Percentiles rank a stretch among this genome's conserved stretches.
Evolutionary conservation across 1,140 invertebrate species (phyloP).

Genomic region (Marisa cornuarietis): DNA sequence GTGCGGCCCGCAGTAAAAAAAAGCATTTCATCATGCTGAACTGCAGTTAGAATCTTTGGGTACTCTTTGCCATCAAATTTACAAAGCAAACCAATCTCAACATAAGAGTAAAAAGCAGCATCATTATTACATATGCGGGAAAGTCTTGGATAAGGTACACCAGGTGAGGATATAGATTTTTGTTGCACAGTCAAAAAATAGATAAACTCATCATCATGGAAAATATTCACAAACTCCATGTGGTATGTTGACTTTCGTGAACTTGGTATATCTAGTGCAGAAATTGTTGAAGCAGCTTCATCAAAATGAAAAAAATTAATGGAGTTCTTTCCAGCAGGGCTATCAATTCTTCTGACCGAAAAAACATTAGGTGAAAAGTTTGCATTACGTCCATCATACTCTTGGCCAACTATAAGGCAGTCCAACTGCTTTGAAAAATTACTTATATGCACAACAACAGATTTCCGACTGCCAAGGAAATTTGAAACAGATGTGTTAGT

Average conservation of each 20-base stretch:
- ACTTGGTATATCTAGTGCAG: slow-evolving; percentile 26
- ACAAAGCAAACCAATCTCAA: slow-evolving; percentile 38
- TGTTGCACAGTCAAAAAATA: slow-evolving; percentile 42
- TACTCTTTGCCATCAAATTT: slow-evolving; percentile 18
- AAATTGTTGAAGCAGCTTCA: slow-evolving; percentile 7
- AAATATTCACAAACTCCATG: slow-evolving; percentile 37
- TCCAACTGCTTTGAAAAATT: background rate
- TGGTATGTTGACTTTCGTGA: slow-evolving; percentile 22
- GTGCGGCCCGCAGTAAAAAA: slow-evolving; percentile 29
- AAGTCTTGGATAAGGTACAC: slow-evolving; percentile 25
- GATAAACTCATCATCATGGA: slow-evolving; percentile 30
- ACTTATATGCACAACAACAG: slow-evolving; percentile 33
- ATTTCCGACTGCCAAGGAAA: slow-evolving; percentile 36
- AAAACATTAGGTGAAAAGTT: slow-evolving; percentile 35
- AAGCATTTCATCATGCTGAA: slow-evolving; percentile 15
- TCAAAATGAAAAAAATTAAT: slow-evolving; percentile 28
- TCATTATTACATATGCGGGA: slow-evolving; percentile 38
- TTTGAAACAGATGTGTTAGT: slow-evolving; percentile 13
- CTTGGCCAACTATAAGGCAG: slow-evolving; percentile 38
- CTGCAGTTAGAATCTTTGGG: slow-evolving; percentile 29
- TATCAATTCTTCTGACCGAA: slow-evolving; percentile 32
- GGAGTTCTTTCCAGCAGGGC: background rate
- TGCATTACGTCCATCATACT: slow-evolving; percentile 31
- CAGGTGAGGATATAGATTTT: slow-evolving; percentile 1
- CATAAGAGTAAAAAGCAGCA: slow-evolving; percentile 31